Percentiles rank a stretch among this genome's conserved stretches.
Conservation (phyloP, 2,113 vertebrate species). For the Origma solitaria region DNA sequence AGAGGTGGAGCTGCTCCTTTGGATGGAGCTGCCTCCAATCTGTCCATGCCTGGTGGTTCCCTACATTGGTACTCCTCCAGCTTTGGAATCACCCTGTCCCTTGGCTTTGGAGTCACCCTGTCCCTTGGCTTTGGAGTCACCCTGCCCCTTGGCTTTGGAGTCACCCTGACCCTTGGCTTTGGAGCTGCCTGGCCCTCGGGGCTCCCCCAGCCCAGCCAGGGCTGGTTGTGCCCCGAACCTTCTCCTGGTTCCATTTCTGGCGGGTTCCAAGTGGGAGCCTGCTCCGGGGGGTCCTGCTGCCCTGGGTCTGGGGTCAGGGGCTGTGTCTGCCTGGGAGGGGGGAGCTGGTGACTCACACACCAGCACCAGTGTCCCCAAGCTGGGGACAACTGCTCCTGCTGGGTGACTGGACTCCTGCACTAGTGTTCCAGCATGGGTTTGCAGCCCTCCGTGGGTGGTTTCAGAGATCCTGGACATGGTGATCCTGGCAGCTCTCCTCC, state of each 20-base stretch:
- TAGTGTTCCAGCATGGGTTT: neutral
- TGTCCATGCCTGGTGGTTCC: neutral
- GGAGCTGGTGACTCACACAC: neutral
- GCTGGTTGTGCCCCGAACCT: neutral
- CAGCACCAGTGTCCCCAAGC: neutral
- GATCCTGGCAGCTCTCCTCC: neutral
- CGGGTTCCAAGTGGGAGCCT: neutral
- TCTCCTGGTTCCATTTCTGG: neutral
- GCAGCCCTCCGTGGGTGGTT: neutral
- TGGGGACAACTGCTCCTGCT: neutral
- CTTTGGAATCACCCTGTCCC: neutral
- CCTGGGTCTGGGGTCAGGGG: neutral
- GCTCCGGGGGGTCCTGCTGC: neutral
- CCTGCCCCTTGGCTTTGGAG: neutral
- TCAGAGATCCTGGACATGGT: neutral
- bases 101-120: neutral
- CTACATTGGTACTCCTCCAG: neutral
- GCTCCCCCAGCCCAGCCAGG: neutral
- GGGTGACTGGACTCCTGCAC: neutral
- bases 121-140: neutral
- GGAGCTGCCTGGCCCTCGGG: neutral
- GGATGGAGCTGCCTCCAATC: accelerated
- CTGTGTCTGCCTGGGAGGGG: neutral
- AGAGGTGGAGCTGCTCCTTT: neutral
- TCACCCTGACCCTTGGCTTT: neutral